These are phyloP conservation scores for Sebastes steindachneri DNA, from an alignment of 2,797 vertebrate genomes.

Conservation along the genomic window DNA sequence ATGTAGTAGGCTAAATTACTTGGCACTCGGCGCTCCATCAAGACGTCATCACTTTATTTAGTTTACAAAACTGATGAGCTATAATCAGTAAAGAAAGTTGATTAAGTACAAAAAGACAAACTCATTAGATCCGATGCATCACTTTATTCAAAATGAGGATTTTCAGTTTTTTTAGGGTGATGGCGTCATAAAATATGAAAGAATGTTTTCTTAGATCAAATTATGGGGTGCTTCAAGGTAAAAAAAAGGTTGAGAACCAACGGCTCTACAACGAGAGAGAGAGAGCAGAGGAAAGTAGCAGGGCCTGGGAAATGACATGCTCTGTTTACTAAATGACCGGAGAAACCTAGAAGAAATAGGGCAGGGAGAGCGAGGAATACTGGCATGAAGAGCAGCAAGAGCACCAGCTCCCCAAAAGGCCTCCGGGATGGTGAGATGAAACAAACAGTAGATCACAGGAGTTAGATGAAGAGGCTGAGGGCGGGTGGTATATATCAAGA, in stretches of 20 bases:
- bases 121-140: too few species aligned
- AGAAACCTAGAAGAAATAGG: constrained; percentile 45
- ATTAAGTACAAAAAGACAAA: too few species aligned
- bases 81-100: too few species aligned
- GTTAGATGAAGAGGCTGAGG: constrained; percentile 55
- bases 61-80: too few species aligned
- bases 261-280: background rate
- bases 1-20: too few species aligned
- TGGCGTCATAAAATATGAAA: too few species aligned
- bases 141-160: too few species aligned
- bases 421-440: constrained; percentile 56
- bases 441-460: constrained; percentile 67
- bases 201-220: background rate
- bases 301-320: constrained; percentile 26
- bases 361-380: constrained; percentile 28
- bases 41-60: too few species aligned
- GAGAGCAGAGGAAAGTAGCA: constrained; percentile 9
- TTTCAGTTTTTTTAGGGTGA: too few species aligned
- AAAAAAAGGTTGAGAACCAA: background rate
- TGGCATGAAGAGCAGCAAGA: constrained; percentile 29
- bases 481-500: constrained; percentile 48
- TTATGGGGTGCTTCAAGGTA: background rate
- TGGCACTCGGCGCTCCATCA: too few species aligned
- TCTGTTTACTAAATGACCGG: constrained; percentile 58
- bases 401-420: constrained; percentile 51